Evolutionary conservation across 1,140 invertebrate species (phyloP).

Genomic region (Cotesia vestalis): DNA sequence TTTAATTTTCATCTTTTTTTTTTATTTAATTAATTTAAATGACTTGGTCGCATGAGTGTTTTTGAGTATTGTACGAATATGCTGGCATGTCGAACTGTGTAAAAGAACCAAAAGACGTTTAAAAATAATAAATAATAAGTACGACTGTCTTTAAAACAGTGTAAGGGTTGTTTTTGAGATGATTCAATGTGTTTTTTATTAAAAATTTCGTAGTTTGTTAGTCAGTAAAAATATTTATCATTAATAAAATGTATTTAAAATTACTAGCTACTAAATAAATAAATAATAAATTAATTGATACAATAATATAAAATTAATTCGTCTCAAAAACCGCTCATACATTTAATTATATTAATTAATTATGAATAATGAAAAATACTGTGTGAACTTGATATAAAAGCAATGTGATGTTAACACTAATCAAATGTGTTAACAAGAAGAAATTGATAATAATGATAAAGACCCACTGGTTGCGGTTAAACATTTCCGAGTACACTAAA

Average conservation of each 20-base stretch:
- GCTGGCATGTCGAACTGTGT: conserved; percentile 50
- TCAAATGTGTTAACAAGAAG: conserved; percentile 54
- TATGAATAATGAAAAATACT: conserved; percentile 45
- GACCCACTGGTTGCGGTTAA: conserved; percentile 61
- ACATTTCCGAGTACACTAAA: conserved; percentile 60
- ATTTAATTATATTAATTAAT: conserved; percentile 41
- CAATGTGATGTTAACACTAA: conserved; percentile 59
- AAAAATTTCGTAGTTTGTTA: no score
- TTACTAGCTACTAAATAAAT: no score
- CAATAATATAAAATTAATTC: no score
- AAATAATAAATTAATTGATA: no score
- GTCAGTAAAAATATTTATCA: no score
- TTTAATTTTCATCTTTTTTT: conserved; percentile 38
- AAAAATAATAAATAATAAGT: conserved; percentile 16
- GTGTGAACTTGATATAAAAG: conserved; percentile 43
- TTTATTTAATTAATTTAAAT: conserved; percentile 42
- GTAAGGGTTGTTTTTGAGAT: conserved; percentile 18
- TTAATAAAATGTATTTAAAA: no score
- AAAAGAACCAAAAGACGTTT: conserved; percentile 39
- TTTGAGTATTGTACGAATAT: conserved; percentile 48
- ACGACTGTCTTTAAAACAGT: background rate
- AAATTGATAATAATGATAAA: conserved; percentile 39
- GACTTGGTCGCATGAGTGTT: conserved; percentile 33
- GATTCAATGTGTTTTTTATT: no score
- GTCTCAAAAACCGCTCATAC: conserved; percentile 43